These are phyloP conservation scores for Meiosimyza platycephala DNA, from an alignment of 2,888 invertebrate species.

Conservation along the genomic window DNA sequence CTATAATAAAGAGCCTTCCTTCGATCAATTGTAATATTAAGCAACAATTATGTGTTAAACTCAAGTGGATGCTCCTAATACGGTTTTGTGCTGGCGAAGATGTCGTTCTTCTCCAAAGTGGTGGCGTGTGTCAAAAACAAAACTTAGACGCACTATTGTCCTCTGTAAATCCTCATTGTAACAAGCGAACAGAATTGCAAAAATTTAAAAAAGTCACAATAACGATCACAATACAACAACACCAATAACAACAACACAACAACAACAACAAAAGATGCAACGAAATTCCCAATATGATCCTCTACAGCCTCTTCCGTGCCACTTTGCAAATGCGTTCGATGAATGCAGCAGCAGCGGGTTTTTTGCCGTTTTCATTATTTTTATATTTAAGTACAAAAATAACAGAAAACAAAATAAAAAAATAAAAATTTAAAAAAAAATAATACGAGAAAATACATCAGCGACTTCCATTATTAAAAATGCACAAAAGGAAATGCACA, in stretches of 20 bases:
- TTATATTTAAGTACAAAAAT: constrained; percentile 33
- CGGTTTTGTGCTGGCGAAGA: constrained; percentile 15
- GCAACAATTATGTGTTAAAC: not conserved
- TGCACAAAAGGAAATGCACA: not conserved
- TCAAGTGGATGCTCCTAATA: constrained; percentile 4
- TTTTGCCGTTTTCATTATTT: not conserved
- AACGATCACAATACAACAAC: constrained; percentile 15
- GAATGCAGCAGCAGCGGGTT: constrained; percentile 21
- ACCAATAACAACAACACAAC: constrained; percentile 21
- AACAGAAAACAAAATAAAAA: constrained; percentile 17
- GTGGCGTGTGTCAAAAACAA: constrained; percentile 36
- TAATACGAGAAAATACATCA: not conserved
- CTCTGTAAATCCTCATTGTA: constrained; percentile 67
- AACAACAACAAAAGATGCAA: constrained; percentile 30
- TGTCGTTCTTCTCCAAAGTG: not conserved
- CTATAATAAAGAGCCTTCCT: constrained; percentile 20
- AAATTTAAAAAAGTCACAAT: constrained; percentile 33
- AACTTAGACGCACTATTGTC: constrained; percentile 67
- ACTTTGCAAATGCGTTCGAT: constrained; percentile 28
- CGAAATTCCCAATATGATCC: constrained; percentile 35
- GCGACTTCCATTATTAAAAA: not conserved
- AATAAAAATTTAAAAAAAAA: constrained; percentile 3
- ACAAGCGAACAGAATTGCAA: constrained; percentile 64
- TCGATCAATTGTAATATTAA: not conserved
- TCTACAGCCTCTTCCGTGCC: constrained; percentile 24